Evolutionary conservation across 2,113 vertebrate genomes (phyloP).

Genomic region (Plecotus auritus): DNA sequence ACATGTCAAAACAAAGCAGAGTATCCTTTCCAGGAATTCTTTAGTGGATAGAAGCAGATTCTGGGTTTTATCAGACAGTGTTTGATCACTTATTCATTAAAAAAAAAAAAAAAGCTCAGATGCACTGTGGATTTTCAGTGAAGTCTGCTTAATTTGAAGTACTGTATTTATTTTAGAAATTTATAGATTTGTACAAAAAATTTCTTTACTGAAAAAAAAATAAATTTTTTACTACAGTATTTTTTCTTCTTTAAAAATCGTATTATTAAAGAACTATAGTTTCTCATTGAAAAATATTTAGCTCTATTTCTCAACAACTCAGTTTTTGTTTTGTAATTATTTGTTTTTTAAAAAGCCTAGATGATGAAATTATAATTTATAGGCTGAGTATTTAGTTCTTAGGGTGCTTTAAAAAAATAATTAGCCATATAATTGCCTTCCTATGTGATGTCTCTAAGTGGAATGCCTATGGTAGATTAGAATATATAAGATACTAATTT

Average conservation of each 20-base stretch:
- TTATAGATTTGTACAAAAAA: neutral
- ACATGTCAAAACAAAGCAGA: neutral
- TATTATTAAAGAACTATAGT: neutral
- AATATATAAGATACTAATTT: neutral
- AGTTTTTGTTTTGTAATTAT: too few relatives aligned
- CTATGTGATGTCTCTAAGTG: neutral
- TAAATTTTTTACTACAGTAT: neutral
- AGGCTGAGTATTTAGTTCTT: neutral
- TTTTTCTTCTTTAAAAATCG: neutral
- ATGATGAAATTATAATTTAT: neutral
- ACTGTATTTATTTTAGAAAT: slow-evolving; percentile 9
- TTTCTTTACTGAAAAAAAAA: neutral
- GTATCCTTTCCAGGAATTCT: neutral
- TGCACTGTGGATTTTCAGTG: neutral
- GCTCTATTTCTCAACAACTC: neutral
- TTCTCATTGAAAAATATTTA: slow-evolving; percentile 16
- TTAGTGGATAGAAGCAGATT: neutral
- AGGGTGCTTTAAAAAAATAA: neutral
- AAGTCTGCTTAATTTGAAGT: slow-evolving; percentile 4
- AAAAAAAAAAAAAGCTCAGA: neutral
- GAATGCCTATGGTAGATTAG: neutral
- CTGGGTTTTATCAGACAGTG: neutral
- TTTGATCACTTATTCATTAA: slow-evolving; percentile 58
- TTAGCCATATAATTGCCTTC: neutral
- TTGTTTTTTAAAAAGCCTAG: neutral